Evolutionary conservation across 2,113 vertebrate species (phyloP), one percentile per base, ranked within the genome.

Genomic region (Pycnonotus jocosus): DNA sequence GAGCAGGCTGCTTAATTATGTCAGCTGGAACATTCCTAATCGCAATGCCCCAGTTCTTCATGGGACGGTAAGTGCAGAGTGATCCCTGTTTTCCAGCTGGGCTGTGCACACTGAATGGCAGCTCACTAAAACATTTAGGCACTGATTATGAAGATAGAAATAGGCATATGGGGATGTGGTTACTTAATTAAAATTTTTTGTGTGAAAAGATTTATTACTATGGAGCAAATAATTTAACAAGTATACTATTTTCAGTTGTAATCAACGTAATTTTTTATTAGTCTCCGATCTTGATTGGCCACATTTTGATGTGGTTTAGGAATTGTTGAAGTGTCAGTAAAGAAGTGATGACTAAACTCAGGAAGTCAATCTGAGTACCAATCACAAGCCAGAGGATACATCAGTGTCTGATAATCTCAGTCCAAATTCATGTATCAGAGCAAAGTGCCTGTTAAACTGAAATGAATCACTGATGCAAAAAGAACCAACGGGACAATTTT

Each of bases 21-120:
- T 98, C 98, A 50, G 89, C 98, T 18, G 99, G 99, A 69, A 99
- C 99, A 17, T 97, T 99, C 88, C 97, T 99, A 77, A 99, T 99
- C 27, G 98, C 99, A 0, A 85, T 98, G 97, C 99, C 99, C 73
- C 99, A 99, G 84, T 99, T 99, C 98, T 98, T 99, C 97, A 99
- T 99, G 96, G 98, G 98, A 82, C 98, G 96, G 99, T 99, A 91
- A 98, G 99, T 96, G 62, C 33, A 57, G 50, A 81, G 33, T 10
- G 45, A 38, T 19, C 9, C 3, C 40, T 40, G 22, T 60, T 81
- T 72, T 42, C 50, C 38, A 47, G 3, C 74, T 87, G 51, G n/a
- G 40, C 51, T 74, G 25, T 31, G 62, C 73, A 57, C 71, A 10
- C 23, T 68, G 65, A 30, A 27, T 45, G 12, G 38, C 50, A 84